Evolutionary conservation across 2,797 vertebrate species (phyloP).

Genomic region (Acanthurus leucopareius): DNA sequence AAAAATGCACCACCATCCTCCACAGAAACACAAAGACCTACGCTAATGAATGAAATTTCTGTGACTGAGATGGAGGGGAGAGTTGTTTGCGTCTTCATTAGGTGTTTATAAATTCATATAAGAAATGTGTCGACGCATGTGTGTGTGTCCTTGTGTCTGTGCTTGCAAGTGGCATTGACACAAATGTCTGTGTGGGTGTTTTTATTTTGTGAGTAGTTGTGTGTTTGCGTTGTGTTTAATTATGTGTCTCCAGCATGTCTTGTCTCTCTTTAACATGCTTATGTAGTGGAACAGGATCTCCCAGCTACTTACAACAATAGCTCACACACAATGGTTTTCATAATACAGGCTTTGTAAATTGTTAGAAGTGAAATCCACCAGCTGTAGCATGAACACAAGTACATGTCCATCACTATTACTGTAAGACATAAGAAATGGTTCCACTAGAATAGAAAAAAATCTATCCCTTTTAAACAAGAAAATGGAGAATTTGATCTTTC

Average conservation of each 20-base stretch:
- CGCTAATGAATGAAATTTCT: constrained; percentile 42
- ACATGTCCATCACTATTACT: constrained; percentile 14
- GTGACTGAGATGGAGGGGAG: constrained; percentile 13
- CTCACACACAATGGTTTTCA: constrained; percentile 8
- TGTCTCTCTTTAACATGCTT: constrained; percentile 35
- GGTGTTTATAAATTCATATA: constrained; percentile 33
- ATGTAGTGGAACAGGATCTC: constrained; percentile 6
- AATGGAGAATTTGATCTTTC: not conserved
- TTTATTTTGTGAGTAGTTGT: not conserved
- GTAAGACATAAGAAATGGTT: not conserved
- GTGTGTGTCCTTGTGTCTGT: not conserved
- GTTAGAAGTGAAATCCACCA: constrained; percentile 2
- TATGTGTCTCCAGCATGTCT: constrained; percentile 8
- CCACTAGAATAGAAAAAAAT: not conserved
- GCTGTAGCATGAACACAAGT: not conserved
- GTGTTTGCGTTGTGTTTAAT: not conserved
- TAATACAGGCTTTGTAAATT: not conserved
- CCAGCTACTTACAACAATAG: constrained; percentile 10
- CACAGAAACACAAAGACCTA: constrained; percentile 43
- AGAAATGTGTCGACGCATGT: constrained; percentile 13
- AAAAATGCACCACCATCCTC: not conserved
- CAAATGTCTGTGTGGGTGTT: constrained; percentile 6
- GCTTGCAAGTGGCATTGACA: not conserved
- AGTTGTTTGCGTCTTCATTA: constrained; percentile 23
- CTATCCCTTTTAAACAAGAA: not conserved